Conservation (phyloP, 2,888 invertebrate species). For the Melanchra persicariae region DNA sequence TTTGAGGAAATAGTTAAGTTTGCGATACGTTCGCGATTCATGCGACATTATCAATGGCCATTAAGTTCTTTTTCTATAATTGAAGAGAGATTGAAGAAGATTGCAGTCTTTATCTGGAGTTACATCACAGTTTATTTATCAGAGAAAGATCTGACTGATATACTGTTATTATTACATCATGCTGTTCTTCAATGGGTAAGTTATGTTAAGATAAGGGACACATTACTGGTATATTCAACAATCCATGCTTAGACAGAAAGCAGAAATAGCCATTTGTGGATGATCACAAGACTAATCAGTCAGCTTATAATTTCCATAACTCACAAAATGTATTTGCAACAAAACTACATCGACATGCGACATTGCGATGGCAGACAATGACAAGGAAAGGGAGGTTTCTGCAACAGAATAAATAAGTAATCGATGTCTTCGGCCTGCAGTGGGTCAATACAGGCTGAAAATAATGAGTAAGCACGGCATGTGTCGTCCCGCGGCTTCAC, state of each 20-base stretch:
- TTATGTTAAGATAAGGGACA: conserved; percentile 9
- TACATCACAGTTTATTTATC: conserved; percentile 39
- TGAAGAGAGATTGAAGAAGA: conserved; percentile 14
- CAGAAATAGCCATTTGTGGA: neutral
- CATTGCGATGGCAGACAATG: neutral
- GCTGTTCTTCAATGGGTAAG: conserved; percentile 19
- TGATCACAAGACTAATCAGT: neutral
- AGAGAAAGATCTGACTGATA: conserved; percentile 12
- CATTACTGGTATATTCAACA: conserved; percentile 6
- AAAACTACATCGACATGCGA: conserved; percentile 3
- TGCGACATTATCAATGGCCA: conserved; percentile 19
- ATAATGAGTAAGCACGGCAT: conserved; percentile 25
- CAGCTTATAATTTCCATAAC: too few species aligned
- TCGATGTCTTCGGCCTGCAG: conserved; percentile 14
- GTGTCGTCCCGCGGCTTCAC: conserved; percentile 20
- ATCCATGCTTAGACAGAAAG: neutral
- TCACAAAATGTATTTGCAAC: neutral
- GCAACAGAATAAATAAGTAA: conserved; percentile 18
- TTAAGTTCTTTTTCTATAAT: conserved; percentile 30
- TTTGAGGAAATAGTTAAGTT: conserved; percentile 43
- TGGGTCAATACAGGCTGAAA: conserved; percentile 33
- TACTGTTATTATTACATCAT: conserved; percentile 6
- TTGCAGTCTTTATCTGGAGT: conserved; percentile 23
- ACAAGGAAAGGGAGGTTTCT: conserved; percentile 2
- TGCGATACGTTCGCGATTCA: conserved; percentile 22